Percentiles rank a stretch among this genome's conserved stretches.
Conservation (phyloP, 2,888 invertebrate species). For the Gasteruption jaculator region DNA sequence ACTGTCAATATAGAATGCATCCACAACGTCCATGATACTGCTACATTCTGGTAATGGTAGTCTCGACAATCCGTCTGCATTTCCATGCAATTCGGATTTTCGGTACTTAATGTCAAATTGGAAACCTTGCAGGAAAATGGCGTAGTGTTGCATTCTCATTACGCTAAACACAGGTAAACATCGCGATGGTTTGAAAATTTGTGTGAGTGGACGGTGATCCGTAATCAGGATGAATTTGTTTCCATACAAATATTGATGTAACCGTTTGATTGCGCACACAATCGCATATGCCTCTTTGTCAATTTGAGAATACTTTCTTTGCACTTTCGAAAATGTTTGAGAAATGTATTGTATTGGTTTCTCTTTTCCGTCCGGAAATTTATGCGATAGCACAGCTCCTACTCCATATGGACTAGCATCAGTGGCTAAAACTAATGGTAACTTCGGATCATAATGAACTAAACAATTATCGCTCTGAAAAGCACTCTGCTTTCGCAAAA, state of each 20-base stretch:
- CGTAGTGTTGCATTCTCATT: constrained; percentile 1
- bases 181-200: constrained; percentile 7
- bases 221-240: constrained; percentile 32
- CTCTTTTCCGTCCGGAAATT: constrained; percentile 28
- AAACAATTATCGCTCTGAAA: too few relatives aligned
- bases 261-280: constrained; percentile 36
- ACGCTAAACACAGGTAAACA: not conserved
- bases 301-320: constrained; percentile 39
- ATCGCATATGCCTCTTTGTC: constrained; percentile 40
- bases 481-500: too few relatives aligned
- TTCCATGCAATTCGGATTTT: constrained; percentile 4
- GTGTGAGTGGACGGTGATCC: constrained; percentile 38
- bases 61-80: constrained; percentile 1
- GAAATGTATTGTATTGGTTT: constrained; percentile 36
- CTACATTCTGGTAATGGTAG: not conserved
- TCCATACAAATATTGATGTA: constrained; percentile 41
- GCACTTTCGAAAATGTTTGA: constrained; percentile 30
- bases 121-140: not conserved
- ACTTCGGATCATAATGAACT: constrained; percentile 22
- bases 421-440: constrained; percentile 18
- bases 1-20: not conserved
- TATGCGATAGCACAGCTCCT: constrained; percentile 32
- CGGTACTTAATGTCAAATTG: not conserved
- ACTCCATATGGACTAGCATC: constrained; percentile 30
- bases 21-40: not conserved